These are phyloP conservation scores for Notocelia uddmanniana DNA, from an alignment of 2,888 invertebrate genomes.

Conservation along the genomic window DNA sequence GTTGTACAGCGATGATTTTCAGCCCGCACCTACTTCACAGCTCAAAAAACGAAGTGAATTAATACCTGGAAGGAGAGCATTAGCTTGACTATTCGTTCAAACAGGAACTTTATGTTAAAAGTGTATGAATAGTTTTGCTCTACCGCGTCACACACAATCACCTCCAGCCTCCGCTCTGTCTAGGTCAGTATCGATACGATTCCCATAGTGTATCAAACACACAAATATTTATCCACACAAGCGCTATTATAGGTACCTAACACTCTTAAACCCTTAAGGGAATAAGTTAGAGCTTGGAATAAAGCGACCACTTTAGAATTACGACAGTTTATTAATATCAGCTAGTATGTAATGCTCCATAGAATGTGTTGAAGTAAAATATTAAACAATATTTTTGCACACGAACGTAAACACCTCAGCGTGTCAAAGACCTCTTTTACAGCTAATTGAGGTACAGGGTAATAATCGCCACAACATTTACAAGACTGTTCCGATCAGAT, in stretches of 20 bases:
- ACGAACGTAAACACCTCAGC: constrained; percentile 27
- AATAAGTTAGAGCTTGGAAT: background rate
- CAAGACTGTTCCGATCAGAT: background rate
- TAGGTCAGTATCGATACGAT: too few species aligned
- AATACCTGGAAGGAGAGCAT: too few species aligned
- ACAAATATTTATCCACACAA: background rate
- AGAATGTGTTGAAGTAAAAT: background rate
- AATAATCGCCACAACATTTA: constrained; percentile 31
- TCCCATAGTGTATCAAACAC: too few species aligned
- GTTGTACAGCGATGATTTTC: too few species aligned
- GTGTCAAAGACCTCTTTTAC: constrained; percentile 43
- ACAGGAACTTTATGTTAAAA: too few species aligned
- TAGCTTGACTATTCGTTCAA: too few species aligned
- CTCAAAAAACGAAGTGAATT: too few species aligned
- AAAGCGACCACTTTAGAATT: background rate
- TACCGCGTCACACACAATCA: too few species aligned
- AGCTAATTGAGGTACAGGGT: constrained; percentile 40
- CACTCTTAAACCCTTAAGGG: background rate
- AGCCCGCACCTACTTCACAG: too few species aligned
- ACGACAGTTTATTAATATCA: background rate
- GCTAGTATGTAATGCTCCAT: background rate
- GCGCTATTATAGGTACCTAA: background rate
- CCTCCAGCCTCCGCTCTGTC: too few species aligned
- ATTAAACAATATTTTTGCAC: background rate
- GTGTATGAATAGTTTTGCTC: too few species aligned